Evolutionary conservation across 2,113 vertebrate genomes (phyloP).

Genomic region (Corvus hawaiiensis): DNA sequence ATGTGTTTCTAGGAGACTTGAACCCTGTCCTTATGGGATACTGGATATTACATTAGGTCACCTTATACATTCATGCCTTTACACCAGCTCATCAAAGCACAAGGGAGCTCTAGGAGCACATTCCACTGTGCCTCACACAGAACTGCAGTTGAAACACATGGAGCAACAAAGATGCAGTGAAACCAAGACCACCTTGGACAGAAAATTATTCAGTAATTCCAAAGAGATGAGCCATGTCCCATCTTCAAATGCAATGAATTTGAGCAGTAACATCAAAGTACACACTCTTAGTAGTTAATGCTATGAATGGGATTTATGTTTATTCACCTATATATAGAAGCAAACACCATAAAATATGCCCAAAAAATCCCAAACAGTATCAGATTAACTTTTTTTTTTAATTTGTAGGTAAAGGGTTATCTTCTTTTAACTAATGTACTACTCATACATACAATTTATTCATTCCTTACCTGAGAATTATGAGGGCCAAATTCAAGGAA

Average conservation of each 20-base stretch:
- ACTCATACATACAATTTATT: not conserved
- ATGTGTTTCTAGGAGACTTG: not conserved
- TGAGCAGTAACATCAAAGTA: not conserved
- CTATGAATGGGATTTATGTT: not conserved
- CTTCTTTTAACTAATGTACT: not conserved
- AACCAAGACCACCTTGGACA: not conserved
- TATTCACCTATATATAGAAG: not conserved
- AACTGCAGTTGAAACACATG: not conserved
- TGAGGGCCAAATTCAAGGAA: not conserved
- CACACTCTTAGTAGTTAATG: not conserved
- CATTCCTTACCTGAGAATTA: not conserved
- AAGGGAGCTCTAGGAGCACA: not conserved
- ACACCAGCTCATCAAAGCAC: not conserved
- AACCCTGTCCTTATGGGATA: not conserved
- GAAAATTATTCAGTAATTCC: not conserved
- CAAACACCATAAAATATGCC: not conserved
- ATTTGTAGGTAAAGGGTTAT: not conserved
- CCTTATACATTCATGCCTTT: not conserved
- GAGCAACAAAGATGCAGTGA: not conserved
- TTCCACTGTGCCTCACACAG: no score
- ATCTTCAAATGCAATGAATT: not conserved
- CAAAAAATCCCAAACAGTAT: not conserved
- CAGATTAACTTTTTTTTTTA: not conserved
- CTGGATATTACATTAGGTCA: not conserved
- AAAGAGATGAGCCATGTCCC: accelerated